Conservation (phyloP, 2,113 vertebrate species). For the Jaculus jaculus region DNA sequence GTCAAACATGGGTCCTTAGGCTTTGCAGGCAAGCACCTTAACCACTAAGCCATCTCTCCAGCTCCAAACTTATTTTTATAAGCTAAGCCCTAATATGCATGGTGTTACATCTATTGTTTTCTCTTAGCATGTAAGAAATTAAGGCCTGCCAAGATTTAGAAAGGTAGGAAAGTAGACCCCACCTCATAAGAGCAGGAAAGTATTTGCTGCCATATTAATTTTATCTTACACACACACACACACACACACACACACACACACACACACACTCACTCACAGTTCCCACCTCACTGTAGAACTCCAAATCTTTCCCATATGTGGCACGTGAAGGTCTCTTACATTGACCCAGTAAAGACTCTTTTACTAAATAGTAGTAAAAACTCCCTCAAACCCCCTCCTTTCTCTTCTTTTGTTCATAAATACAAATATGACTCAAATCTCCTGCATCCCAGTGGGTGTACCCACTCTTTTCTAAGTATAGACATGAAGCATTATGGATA, state of each 20-base stretch:
- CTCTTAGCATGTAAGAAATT: neutral
- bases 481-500: slow-evolving; percentile 1
- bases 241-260: neutral
- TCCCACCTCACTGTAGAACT: neutral
- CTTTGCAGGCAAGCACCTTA: too few species aligned
- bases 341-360: neutral
- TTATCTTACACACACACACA: neutral
- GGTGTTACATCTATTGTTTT: neutral
- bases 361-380: slow-evolving; percentile 10
- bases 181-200: neutral
- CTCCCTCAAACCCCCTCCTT: neutral
- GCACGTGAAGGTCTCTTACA: neutral
- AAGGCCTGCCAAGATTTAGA: neutral
- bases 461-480: slow-evolving; percentile 29
- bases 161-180: neutral
- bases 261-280: neutral
- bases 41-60: too few species aligned
- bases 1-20: too few species aligned
- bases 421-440: slow-evolving; percentile 39
- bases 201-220: neutral
- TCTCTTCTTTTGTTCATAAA: neutral
- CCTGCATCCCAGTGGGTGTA: neutral
- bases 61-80: neutral
- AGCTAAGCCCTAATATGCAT: neutral
- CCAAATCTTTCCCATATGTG: neutral